phyloP scores from a whole-genome alignment of 2,113 vertebrate genomes.

The Pungitius pungitius region DNA sequence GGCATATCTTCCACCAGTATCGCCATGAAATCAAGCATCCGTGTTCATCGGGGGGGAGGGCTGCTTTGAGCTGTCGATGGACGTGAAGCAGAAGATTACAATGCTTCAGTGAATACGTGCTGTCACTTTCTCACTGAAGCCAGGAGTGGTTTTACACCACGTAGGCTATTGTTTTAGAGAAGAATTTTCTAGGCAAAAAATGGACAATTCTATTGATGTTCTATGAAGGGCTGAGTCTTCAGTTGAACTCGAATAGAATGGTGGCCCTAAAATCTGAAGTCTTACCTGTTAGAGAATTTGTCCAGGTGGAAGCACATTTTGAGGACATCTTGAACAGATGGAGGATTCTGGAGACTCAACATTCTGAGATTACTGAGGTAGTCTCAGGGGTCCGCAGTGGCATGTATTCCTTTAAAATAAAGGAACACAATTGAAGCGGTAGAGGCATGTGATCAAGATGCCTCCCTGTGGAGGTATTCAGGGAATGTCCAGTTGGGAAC shows the following conservation, averaged over 20 bases:
- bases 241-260: no score
- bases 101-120: slow-evolving; percentile 16
- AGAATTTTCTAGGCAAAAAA: no score
- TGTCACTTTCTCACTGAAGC: slow-evolving; percentile 24
- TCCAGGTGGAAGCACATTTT: background rate
- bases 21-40: slow-evolving; percentile 71
- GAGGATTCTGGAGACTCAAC: background rate
- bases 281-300: no score
- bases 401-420: background rate
- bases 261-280: no score
- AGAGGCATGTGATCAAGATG: slow-evolving; percentile 1
- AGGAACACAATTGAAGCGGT: background rate
- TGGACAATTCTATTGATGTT: no score
- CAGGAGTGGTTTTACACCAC: background rate
- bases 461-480: background rate
- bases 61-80: slow-evolving; percentile 32
- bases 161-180: background rate
- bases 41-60: slow-evolving; percentile 70
- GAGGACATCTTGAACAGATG: background rate
- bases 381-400: background rate
- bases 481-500: background rate
- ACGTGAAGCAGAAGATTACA: slow-evolving; percentile 31
- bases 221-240: no score
- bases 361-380: background rate
- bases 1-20: slow-evolving; percentile 56